Percentiles rank a stretch among this genome's conserved stretches.
These are phyloP conservation scores for Amblyopsis hoosieri DNA, from an alignment of 2,797 vertebrate genomes.

Conservation along the genomic window DNA sequence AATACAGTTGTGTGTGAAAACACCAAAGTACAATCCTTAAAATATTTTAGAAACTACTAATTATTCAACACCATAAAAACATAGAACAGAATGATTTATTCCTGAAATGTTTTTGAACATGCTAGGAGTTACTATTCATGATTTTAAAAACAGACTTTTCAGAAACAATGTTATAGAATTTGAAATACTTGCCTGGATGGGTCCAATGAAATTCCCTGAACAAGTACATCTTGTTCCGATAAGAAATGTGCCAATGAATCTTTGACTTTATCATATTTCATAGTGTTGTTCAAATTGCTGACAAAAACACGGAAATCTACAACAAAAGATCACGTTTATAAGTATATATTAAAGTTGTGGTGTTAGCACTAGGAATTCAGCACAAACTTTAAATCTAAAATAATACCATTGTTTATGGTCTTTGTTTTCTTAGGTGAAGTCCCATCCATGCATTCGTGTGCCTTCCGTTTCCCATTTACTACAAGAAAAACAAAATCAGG, in stretches of 20 bases:
- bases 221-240: slow-evolving; percentile 81
- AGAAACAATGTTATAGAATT: too few species aligned
- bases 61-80: too few species aligned
- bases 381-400: background rate
- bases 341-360: background rate
- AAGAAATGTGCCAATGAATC: slow-evolving; percentile 82
- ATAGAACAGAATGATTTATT: too few species aligned
- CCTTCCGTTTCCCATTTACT: slow-evolving; percentile 52
- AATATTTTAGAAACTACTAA: too few species aligned
- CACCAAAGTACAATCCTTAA: too few species aligned
- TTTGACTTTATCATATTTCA: slow-evolving; percentile 83
- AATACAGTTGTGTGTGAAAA: too few species aligned
- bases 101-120: too few species aligned
- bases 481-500: background rate
- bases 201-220: slow-evolving; percentile 84
- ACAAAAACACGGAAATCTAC: slow-evolving; percentile 81
- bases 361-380: background rate
- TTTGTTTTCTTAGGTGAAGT: slow-evolving; percentile 57
- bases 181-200: slow-evolving; percentile 77
- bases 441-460: background rate
- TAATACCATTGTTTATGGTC: slow-evolving; percentile 52
- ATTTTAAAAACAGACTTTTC: too few species aligned
- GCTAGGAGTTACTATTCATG: too few species aligned
- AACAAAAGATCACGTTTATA: slow-evolving; percentile 17
- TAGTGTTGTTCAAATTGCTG: slow-evolving; percentile 83